Base-by-base conservation (phyloP, 2,797 vertebrate genomes). In the Brachyalestes nurse region DNA sequence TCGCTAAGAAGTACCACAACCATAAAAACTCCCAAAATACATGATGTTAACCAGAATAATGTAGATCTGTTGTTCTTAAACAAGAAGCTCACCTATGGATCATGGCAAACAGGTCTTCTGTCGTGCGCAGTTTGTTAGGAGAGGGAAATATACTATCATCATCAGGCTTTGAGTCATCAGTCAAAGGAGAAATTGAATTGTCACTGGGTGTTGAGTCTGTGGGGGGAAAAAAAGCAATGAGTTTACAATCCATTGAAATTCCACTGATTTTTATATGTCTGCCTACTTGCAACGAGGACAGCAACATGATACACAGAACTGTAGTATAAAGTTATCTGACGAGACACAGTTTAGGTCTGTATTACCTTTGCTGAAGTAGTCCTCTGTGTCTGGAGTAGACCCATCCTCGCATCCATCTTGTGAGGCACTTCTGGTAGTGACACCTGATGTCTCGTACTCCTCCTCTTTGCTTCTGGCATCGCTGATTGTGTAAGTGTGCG, bases 41-140 rank as follows among this genome's bases (percentile, higher is more conserved):
- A 64, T n/a, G 2, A n/a, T 14, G 13, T 61, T 47, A 23, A 0
- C 13, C 19, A n/a, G 5, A 6, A 40, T 19, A 40, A 65, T 38
- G 6, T 34, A 7, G 5, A 16, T 6, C 16, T 62, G 6, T 58
- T 23, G 10, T 19, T 65, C 2, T 65, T 80, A 60, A 79, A 55
- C 12, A 42, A 61, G 57, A 84, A 73, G 42, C 88, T 92, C 87
- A 99, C 98, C 98, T 98, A 95, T 99, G 98, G 94, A 99, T 99
- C 93, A 98, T 97, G 83, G 98, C 97, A 90, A 99, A 99, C 81
- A 99, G 93, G 88, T 99, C 97, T 88, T 99, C 97, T 0, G 97
- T 99, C 86, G 98, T 99, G 85, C 97, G 97, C 78, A 95, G 95
- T 93, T 96, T 99, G 88, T 97, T 98, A 83, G 98, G 97, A 83